Evolutionary conservation across 2,888 invertebrate genomes (phyloP).

Genomic region (Lasioglossum malachurum): DNA sequence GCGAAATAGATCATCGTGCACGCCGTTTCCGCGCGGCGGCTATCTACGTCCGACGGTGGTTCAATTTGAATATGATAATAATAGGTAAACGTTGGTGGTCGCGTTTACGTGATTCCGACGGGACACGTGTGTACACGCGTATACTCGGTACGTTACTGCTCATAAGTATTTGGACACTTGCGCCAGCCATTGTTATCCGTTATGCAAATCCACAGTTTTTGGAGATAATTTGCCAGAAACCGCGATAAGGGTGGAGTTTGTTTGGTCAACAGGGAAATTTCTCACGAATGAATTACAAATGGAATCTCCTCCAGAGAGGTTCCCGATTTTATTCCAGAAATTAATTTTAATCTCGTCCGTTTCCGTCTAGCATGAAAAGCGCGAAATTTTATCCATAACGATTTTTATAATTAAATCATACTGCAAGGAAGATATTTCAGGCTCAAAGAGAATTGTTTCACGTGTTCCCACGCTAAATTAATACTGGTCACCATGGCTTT

Average conservation of each 20-base stretch:
- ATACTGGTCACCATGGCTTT: neutral
- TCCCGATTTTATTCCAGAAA: neutral
- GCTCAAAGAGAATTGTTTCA: neutral
- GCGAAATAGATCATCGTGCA: constrained; percentile 42
- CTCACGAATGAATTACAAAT: neutral
- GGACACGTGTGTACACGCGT: neutral
- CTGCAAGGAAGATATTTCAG: neutral
- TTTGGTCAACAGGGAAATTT: neutral
- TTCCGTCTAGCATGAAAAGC: neutral
- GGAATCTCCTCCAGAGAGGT: neutral
- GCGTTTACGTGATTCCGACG: neutral
- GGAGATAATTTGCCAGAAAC: neutral
- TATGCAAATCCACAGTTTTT: neutral
- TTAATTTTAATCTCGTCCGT: neutral
- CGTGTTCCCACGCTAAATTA: neutral
- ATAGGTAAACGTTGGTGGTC: constrained; percentile 43
- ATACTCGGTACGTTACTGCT: neutral
- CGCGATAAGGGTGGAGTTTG: neutral
- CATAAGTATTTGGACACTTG: neutral
- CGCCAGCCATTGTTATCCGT: neutral
- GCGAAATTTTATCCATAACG: neutral
- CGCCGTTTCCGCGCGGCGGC: constrained; percentile 26
- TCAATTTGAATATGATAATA: constrained; percentile 73
- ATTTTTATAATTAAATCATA: neutral
- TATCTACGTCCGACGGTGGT: constrained; percentile 61